Evolutionary conservation across 2,888 invertebrate species (phyloP).

Genomic region (Automeris io): DNA sequence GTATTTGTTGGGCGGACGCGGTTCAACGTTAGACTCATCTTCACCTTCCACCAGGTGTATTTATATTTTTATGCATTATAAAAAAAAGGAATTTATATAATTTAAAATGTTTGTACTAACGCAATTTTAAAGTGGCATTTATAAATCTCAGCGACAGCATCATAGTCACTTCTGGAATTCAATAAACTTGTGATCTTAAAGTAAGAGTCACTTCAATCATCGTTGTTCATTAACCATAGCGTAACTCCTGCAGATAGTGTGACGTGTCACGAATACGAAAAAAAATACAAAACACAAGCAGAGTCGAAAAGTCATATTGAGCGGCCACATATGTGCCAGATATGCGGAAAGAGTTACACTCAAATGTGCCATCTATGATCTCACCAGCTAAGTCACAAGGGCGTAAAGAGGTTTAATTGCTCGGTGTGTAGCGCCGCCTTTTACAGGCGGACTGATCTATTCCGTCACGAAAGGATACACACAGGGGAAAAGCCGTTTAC

Average conservation of each 20-base stretch:
- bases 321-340: background rate
- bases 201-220: background rate
- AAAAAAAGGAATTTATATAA: too few species aligned
- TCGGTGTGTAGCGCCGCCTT: background rate
- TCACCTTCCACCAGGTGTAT: too few species aligned
- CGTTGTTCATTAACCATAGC: background rate
- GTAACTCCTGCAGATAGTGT: background rate
- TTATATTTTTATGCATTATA: too few species aligned
- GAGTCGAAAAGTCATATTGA: background rate
- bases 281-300: background rate
- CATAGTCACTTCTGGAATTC: too few species aligned
- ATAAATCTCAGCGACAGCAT: too few species aligned
- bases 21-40: too few species aligned
- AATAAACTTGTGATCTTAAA: background rate
- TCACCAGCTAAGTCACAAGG: background rate
- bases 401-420: background rate
- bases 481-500: constrained; percentile 30
- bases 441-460: background rate
- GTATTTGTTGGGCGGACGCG: too few species aligned
- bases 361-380: background rate
- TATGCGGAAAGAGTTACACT: background rate
- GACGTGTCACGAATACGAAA: background rate
- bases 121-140: too few species aligned
- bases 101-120: too few species aligned
- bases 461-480: constrained; percentile 17